Conservation (phyloP, 2,113 vertebrate genomes). For the Butorides virescens region DNA sequence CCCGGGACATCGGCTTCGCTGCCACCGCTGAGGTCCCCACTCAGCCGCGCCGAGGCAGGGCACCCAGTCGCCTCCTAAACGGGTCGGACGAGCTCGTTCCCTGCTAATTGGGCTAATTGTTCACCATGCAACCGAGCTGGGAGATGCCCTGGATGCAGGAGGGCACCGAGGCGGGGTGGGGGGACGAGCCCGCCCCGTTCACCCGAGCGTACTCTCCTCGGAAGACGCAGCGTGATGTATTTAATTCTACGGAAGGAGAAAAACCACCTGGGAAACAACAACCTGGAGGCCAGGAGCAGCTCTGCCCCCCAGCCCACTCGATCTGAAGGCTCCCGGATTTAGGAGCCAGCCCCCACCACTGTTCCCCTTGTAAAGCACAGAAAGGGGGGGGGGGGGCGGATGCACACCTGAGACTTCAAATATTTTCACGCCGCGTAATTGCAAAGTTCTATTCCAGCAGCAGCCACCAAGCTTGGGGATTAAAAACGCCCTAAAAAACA, state of each 20-base stretch:
- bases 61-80: background rate
- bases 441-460: background rate
- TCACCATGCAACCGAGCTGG: fast-evolving
- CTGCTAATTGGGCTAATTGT: background rate
- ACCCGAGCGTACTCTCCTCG: fast-evolving
- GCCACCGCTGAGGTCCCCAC: background rate
- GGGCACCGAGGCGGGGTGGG: fast-evolving
- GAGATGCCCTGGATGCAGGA: background rate
- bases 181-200: background rate
- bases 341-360: background rate
- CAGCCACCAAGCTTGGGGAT: fast-evolving
- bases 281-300: background rate
- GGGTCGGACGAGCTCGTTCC: background rate
- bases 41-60: fast-evolving
- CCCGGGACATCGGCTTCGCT: fast-evolving
- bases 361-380: too few species aligned
- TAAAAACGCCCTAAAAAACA: background rate
- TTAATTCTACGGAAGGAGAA: background rate
- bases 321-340: background rate
- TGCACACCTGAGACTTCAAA: background rate
- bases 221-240: fast-evolving
- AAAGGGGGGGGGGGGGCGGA: background rate
- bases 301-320: background rate
- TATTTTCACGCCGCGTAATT: too few species aligned
- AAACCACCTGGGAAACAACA: background rate